Evolutionary conservation across 2,888 invertebrate species (phyloP), one percentile per base, ranked within the genome.

Genomic region (Adineta ricciae): DNA sequence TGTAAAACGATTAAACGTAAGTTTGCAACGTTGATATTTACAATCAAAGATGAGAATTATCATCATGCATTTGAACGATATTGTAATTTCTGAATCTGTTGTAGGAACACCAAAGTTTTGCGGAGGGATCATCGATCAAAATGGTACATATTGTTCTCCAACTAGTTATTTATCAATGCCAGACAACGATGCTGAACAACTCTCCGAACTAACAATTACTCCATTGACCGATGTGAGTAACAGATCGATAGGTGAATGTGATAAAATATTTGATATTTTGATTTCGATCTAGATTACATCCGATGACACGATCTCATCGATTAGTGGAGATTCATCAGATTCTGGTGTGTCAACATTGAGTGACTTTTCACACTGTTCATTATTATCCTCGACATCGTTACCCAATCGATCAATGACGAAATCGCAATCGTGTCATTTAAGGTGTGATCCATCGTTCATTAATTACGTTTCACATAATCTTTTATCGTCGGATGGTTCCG

Each of bases 1-100:
- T 41, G 14, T 38, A 78, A 78, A 78, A 78, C 41, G n/a, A n/a
- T 78, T n/a, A 41, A 78, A 78, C 38, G 78, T 78, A 78, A 41
- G 78, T 5, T n/a, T 16, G 27, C 9, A 2, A n/a, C n/a, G n/a
- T n/a, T n/a, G n/a, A n/a, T n/a, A n/a, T n/a, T n/a, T n/a, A n/a
- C n/a, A n/a, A n/a, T n/a, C n/a, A n/a, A n/a, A n/a, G n/a, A n/a
- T n/a, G n/a, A n/a, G n/a, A n/a, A n/a, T n/a, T n/a, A n/a, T n/a
- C n/a, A n/a, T n/a, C n/a, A n/a, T n/a, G n/a, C n/a, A n/a, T n/a
- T n/a, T n/a, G n/a, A n/a, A n/a, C n/a, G n/a, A n/a, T n/a, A n/a
- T n/a, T n/a, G n/a, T n/a, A 32, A 19, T 32, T 32, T 2, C 24
- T 41, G 24, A 38, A 11, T 24, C 2, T 24, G 24, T 21, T 78